Base-by-base conservation (phyloP, 2,888 invertebrate species). In the Mongoloraphidia duomilia region DNA sequence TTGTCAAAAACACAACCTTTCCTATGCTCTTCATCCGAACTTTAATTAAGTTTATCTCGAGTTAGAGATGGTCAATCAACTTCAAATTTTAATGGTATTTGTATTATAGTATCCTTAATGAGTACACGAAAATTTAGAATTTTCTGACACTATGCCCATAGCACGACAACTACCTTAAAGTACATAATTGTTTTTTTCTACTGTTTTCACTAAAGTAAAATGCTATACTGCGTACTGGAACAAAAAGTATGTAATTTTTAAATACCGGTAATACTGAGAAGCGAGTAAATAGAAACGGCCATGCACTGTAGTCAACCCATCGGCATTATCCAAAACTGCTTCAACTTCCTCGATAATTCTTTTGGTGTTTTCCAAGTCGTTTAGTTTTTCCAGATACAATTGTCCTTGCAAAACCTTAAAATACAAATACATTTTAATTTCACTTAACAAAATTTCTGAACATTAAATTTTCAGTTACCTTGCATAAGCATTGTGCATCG, bases 211-310 rank as follows among this genome's bases (percentile, higher is more conserved):
- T 41, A 36, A 26, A 26, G 5, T 6, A 26, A 26, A 26, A 17
- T 4, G 26, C 6, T 6, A 26, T 26, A 26, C 26, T 26, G 26
- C 26, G 5, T 26, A 26, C 26, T 26, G 6, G 26, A 26, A 26
- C 6, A 26, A 26, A 26, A 6, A 26, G 6, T 26, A 26, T 6
- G 6, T 11, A 34, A 11, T 49, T 9, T 42, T 10, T 37, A 66
- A 63, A 42, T 64, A 80, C 67, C 87, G 79, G 65, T 94, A 93
- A 61, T 94, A 88, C 58, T 92, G 87, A 2, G 93, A 91, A 5
- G 94, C 92, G 3, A 96, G 72, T 56, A 92, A 82, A 63, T 95
- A 97, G 67, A 91, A 97, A 61, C 91, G 77, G 33, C 92, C 93
- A 63, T 97, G 96, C 0, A 96, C 94, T 0, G 90, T 76, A 0